phyloP scores from a whole-genome alignment of 2,113 vertebrate species.

The Sarotherodon lohbergeri region DNA sequence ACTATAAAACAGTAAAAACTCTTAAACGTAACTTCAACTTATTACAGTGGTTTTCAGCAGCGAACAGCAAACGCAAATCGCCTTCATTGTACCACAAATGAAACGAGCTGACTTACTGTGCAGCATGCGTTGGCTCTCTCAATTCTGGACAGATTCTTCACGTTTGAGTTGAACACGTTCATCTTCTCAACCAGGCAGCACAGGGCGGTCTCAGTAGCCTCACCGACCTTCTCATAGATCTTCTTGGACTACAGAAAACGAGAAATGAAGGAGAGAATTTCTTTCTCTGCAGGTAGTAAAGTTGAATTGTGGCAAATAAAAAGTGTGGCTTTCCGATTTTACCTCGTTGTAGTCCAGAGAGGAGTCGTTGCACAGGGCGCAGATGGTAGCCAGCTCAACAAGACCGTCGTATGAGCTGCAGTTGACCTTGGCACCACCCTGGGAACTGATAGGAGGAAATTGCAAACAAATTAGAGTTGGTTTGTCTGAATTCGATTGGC shows the following conservation, averaged over 20 bases:
- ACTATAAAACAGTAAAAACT: background rate
- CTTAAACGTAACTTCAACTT: background rate
- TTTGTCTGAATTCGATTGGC: background rate
- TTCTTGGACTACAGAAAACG: constrained; percentile 78
- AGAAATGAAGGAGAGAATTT: background rate
- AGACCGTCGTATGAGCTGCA: constrained; percentile 84
- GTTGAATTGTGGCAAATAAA: background rate
- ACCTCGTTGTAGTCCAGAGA: constrained; percentile 93
- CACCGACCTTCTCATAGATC: constrained; percentile 90
- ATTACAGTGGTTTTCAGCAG: background rate
- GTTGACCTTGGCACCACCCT: constrained; percentile 75
- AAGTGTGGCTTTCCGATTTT: background rate
- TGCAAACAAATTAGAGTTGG: background rate
- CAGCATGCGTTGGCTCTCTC: constrained; percentile 91
- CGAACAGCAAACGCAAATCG: background rate
- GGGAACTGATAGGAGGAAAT: constrained; percentile 59
- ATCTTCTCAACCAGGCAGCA: constrained; percentile 93
- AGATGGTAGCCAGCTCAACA: constrained; percentile 89
- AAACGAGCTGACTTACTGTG: constrained; percentile 64
- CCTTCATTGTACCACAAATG: background rate
- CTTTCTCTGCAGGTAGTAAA: background rate
- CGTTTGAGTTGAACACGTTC: constrained; percentile 86
- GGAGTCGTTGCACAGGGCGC: constrained; percentile 92
- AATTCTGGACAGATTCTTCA: constrained; percentile 77
- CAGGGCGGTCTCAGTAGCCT: constrained; percentile 90